Conservation (phyloP, 2,797 vertebrate species). For the Chelidonichthys spinosus region DNA sequence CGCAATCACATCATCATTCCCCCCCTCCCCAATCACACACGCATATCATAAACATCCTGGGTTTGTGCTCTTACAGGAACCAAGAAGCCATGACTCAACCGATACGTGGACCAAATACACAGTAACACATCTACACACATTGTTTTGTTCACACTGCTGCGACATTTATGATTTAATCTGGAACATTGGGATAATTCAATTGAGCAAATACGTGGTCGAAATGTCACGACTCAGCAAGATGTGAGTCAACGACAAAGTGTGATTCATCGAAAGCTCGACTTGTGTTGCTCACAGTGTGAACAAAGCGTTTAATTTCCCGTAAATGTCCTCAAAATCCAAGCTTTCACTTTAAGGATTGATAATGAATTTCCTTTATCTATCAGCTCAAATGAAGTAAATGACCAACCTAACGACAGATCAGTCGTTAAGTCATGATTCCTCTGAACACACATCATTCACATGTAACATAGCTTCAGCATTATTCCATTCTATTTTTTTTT, state of each 20-base stretch:
- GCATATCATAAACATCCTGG: conserved; percentile 16
- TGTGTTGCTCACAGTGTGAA: conserved; percentile 48
- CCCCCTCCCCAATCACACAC: background rate
- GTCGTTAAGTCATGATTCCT: background rate
- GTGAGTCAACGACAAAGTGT: background rate
- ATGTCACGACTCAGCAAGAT: background rate
- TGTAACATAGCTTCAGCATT: conserved; percentile 44
- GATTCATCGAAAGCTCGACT: conserved; percentile 7
- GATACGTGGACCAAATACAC: background rate
- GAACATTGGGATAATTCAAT: background rate
- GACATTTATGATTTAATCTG: background rate
- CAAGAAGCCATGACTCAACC: conserved; percentile 14
- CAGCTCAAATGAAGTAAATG: background rate
- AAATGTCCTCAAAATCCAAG: background rate
- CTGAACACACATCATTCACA: conserved; percentile 7
- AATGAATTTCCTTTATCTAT: too few species aligned
- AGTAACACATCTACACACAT: conserved; percentile 8
- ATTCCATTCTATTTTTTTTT: conserved; percentile 27
- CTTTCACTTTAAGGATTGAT: background rate
- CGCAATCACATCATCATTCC: conserved; percentile 4
- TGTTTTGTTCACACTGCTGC: conserved; percentile 50
- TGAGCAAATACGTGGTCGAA: conserved; percentile 8
- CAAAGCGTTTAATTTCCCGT: conserved; percentile 20
- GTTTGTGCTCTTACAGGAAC: conserved; percentile 7
- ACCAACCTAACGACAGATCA: background rate